Conservation (phyloP, 2,888 invertebrate genomes). For the Lycaena phlaeas region DNA sequence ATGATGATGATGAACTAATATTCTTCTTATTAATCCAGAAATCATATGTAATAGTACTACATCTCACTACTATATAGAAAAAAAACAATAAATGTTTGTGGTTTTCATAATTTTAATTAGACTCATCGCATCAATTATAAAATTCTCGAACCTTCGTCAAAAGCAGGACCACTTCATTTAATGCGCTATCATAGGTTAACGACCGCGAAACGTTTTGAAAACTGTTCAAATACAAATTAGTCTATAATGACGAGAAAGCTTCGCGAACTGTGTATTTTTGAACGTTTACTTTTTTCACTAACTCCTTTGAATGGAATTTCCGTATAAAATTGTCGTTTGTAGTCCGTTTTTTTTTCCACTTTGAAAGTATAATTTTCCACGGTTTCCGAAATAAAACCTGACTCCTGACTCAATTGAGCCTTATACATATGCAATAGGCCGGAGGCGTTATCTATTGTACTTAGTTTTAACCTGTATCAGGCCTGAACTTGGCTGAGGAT, state of each 20-base stretch:
- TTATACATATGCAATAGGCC: constrained; percentile 12
- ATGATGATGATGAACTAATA: too few relatives aligned
- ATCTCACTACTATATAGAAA: too few relatives aligned
- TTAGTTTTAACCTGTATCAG: neutral
- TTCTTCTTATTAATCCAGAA: too few relatives aligned
- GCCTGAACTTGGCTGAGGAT: neutral
- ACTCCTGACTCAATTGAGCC: constrained; percentile 10
- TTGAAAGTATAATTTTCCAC: constrained; percentile 21
- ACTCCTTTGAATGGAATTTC: constrained; percentile 16
- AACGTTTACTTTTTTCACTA: constrained; percentile 13
- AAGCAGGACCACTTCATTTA: neutral
- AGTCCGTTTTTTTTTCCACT: constrained; percentile 18
- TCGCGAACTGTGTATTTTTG: constrained; percentile 9
- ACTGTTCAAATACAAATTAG: neutral
- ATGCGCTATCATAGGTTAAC: too few relatives aligned
- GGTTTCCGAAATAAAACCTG: constrained; percentile 15
- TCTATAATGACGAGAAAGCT: constrained; percentile 17
- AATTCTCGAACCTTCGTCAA: too few relatives aligned
- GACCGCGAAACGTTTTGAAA: neutral
- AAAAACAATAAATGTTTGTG: too few relatives aligned
- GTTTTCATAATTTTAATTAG: too few relatives aligned
- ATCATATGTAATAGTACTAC: too few relatives aligned
- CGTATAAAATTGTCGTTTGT: constrained; percentile 23
- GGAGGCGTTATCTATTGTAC: neutral
- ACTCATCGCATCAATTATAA: too few relatives aligned